Evolutionary conservation across 1,140 invertebrate genomes (phyloP).

Genomic region (Drosophila pandora): DNA sequence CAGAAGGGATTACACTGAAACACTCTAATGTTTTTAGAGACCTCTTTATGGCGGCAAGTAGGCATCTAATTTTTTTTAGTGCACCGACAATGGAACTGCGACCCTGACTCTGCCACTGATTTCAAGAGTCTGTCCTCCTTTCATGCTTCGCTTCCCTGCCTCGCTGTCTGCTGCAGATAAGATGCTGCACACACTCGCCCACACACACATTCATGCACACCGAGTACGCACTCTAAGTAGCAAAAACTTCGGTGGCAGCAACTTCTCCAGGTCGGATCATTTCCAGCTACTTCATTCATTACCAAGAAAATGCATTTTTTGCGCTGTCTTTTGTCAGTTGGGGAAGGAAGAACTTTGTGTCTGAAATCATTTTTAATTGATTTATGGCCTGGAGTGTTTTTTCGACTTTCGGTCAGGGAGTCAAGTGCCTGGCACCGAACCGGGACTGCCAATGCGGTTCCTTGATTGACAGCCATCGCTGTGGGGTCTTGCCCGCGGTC

Average conservation of each 20-base stretch:
- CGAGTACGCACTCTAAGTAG: constrained; percentile 46
- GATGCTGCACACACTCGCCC: constrained; percentile 25
- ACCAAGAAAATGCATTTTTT: constrained; percentile 50
- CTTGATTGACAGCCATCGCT: constrained; percentile 71
- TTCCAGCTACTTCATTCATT: constrained; percentile 75
- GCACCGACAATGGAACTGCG: constrained; percentile 26
- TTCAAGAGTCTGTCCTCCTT: not conserved
- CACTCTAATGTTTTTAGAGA: not conserved
- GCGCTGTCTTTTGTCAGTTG: constrained; percentile 67
- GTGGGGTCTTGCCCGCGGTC: constrained; percentile 19
- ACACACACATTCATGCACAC: constrained; percentile 5
- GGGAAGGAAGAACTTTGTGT: not conserved
- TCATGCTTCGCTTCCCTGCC: constrained; percentile 49
- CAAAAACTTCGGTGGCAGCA: constrained; percentile 63
- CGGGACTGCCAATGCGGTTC: constrained; percentile 29
- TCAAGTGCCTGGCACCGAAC: constrained; percentile 41
- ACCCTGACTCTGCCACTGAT: constrained; percentile 43
- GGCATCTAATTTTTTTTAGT: not conserved
- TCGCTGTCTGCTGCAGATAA: constrained; percentile 72
- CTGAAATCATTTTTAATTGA: constrained; percentile 78
- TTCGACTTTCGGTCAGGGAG: constrained; percentile 55
- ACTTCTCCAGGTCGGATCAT: constrained; percentile 59
- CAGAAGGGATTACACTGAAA: not conserved
- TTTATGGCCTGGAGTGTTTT: constrained; percentile 79
- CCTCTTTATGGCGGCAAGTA: not conserved